Conservation (phyloP, 2,797 vertebrate species). For the Sebastes miniatus region DNA sequence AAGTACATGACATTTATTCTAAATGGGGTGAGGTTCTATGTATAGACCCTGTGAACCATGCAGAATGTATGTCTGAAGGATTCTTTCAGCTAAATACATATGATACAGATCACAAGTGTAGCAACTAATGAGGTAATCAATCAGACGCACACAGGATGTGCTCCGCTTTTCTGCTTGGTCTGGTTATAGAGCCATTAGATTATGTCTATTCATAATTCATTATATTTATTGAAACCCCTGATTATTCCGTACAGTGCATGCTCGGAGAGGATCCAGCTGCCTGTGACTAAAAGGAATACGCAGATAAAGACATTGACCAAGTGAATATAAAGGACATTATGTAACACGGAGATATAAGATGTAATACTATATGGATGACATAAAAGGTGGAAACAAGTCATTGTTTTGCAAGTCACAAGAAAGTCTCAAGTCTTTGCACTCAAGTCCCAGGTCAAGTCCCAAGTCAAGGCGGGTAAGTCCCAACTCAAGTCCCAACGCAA, state of each 20-base stretch:
- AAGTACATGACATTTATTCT: neutral
- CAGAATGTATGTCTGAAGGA: neutral
- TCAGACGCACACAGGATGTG: neutral
- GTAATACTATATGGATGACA: neutral
- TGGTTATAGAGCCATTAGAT: neutral
- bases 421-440: too few species aligned
- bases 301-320: neutral
- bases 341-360: neutral
- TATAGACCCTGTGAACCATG: neutral
- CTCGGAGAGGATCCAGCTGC: neutral
- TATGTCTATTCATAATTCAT: neutral
- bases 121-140: slow-evolving; percentile 5
- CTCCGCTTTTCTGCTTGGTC: neutral
- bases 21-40: neutral
- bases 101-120: neutral
- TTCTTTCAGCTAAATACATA: neutral
- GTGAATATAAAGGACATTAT: neutral
- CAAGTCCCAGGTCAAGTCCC: too few species aligned
- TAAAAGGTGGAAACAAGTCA: too few species aligned
- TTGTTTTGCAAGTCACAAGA: too few species aligned
- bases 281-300: neutral
- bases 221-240: neutral
- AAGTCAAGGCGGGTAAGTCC: too few species aligned
- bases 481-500: too few species aligned
- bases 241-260: neutral